Conservation (phyloP, 2,797 vertebrate genomes). For the Gallirallus australis region DNA sequence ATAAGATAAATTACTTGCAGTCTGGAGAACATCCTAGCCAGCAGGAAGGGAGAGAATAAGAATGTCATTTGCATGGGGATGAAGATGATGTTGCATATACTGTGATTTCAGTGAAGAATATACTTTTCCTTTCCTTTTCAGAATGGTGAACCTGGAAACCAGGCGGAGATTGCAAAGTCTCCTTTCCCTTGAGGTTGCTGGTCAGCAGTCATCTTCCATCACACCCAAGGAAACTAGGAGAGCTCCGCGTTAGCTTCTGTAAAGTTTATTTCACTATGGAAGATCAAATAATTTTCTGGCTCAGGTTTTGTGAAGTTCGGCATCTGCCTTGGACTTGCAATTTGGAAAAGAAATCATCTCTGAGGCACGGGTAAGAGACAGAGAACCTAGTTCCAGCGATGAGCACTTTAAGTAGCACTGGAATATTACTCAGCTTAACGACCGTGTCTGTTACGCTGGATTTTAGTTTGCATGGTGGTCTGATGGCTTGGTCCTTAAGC, state of each 20-base stretch:
- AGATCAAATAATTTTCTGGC: slow-evolving; percentile 37
- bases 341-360: slow-evolving; percentile 4
- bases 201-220: background rate
- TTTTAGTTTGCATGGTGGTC: slow-evolving; percentile 74
- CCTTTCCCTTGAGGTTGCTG: background rate
- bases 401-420: slow-evolving; percentile 77
- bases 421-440: slow-evolving; percentile 80
- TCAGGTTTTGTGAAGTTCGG: slow-evolving; percentile 19
- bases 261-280: slow-evolving; percentile 54
- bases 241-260: background rate
- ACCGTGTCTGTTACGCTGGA: slow-evolving; percentile 80
- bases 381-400: slow-evolving; percentile 56
- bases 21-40: slow-evolving; percentile 30
- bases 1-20: slow-evolving; percentile 46
- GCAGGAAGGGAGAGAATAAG: background rate
- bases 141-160: slow-evolving; percentile 60
- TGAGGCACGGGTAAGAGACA: slow-evolving; percentile 29
- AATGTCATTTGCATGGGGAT: background rate
- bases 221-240: background rate
- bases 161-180: slow-evolving; percentile 43
- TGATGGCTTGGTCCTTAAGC: slow-evolving; percentile 83
- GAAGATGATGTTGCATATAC: background rate
- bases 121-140: slow-evolving; percentile 57
- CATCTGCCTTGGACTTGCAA: slow-evolving; percentile 24
- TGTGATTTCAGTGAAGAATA: background rate